Percentiles rank a stretch among this genome's conserved stretches.
Evolutionary conservation across 2,797 vertebrate species (phyloP).

Genomic region (Myotis planiceps): DNA sequence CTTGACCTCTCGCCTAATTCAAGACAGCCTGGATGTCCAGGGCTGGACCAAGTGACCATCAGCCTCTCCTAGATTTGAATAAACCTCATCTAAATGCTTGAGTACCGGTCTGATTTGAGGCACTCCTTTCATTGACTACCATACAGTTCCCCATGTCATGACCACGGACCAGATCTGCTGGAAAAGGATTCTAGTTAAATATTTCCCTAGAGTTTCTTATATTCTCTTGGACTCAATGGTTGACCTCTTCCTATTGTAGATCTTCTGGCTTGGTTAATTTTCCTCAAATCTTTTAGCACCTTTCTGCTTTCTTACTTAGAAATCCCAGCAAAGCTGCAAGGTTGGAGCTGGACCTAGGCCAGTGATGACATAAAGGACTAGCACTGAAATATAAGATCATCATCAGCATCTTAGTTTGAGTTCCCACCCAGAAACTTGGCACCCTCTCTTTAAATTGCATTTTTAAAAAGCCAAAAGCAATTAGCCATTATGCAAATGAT

Average conservation of each 20-base stretch:
- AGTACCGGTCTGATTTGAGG: neutral
- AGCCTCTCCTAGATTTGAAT: neutral
- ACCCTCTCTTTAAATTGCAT: neutral
- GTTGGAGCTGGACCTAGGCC: neutral
- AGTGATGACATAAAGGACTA: neutral
- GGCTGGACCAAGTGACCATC: neutral
- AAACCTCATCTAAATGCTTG: neutral
- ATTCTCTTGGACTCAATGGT: neutral
- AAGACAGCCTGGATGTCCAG: neutral
- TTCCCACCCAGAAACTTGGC: slow-evolving; percentile 65
- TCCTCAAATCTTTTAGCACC: neutral
- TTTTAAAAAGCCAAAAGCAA: neutral
- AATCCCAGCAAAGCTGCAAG: neutral
- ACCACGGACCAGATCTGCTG: neutral
- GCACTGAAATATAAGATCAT: neutral
- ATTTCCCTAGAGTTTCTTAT: neutral
- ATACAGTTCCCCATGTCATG: fast-evolving
- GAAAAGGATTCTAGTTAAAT: neutral
- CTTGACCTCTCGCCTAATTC: neutral
- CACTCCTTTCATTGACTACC: neutral
- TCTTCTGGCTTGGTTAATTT: neutral
- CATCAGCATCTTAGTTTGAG: neutral
- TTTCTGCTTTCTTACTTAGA: slow-evolving; percentile 19
- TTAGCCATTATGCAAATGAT: slow-evolving; percentile 27
- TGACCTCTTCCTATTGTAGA: neutral